Evolutionary conservation across 2,797 vertebrate genomes (phyloP).

Genomic region (Parotocinclus haroldoi): DNA sequence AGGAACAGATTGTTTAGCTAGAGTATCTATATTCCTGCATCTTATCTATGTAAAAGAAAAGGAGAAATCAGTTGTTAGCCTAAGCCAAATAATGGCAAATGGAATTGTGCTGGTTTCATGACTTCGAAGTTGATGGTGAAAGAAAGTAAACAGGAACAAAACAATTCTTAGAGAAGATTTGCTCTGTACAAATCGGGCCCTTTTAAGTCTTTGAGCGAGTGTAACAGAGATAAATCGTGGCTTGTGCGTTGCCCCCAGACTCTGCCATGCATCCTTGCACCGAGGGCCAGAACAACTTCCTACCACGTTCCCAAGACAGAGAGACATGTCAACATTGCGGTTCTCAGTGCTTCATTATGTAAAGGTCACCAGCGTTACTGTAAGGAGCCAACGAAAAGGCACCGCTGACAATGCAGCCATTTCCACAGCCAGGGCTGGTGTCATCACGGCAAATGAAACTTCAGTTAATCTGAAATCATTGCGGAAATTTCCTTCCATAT

Average conservation of each 20-base stretch:
- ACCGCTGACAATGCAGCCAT: slow-evolving; percentile 46
- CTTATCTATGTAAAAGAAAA: neutral
- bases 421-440: slow-evolving; percentile 27
- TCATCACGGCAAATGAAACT: slow-evolving; percentile 39
- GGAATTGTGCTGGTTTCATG: slow-evolving; percentile 3
- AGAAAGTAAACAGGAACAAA: slow-evolving; percentile 16
- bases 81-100: slow-evolving; percentile 19
- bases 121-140: neutral
- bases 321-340: slow-evolving; percentile 60
- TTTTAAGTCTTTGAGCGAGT: slow-evolving; percentile 57
- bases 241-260: slow-evolving; percentile 60
- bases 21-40: neutral
- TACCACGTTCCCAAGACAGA: slow-evolving; percentile 66
- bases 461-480: slow-evolving; percentile 47
- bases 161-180: slow-evolving; percentile 11
- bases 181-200: slow-evolving; percentile 13
- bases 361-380: slow-evolving; percentile 68
- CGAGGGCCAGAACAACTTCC: slow-evolving; percentile 56
- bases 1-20: slow-evolving; percentile 16
- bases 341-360: slow-evolving; percentile 63
- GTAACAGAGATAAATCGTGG: slow-evolving; percentile 64
- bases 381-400: slow-evolving; percentile 53
- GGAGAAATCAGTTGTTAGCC: slow-evolving; percentile 4
- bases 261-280: slow-evolving; percentile 60
- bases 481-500: slow-evolving; percentile 33